These are phyloP conservation scores for Euphonia xanthogaster DNA, from an alignment of 2,797 vertebrate genomes.

Conservation along the genomic window DNA sequence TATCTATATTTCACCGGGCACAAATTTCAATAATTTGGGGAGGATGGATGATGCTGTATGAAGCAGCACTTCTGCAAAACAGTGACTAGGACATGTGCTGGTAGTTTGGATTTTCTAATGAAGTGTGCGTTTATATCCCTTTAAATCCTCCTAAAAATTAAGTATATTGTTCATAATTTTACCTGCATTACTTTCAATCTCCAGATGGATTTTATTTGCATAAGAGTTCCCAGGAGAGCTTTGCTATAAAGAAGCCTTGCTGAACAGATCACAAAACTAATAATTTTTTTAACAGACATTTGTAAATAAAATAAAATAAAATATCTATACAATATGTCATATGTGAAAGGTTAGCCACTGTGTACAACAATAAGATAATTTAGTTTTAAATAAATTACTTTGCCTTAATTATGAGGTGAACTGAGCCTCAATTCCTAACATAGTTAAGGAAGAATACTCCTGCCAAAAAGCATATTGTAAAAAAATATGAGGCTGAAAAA, in stretches of 20 bases:
- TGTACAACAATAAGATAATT: neutral
- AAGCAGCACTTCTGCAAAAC: neutral
- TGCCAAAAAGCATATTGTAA: neutral
- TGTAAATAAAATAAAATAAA: conserved; percentile 1
- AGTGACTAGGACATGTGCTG: neutral
- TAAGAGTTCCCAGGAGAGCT: conserved; percentile 3
- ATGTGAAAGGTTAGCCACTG: neutral
- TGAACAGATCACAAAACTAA: conserved; percentile 7
- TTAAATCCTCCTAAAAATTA: conserved; percentile 20
- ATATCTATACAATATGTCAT: neutral
- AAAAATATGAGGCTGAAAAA: neutral
- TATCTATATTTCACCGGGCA: neutral
- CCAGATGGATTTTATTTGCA: conserved; percentile 48
- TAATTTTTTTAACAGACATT: neutral
- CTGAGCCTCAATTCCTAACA: neutral
- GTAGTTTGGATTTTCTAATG: conserved; percentile 18
- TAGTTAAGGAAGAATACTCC: neutral
- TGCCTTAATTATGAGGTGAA: conserved; percentile 15
- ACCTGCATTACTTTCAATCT: conserved; percentile 22
- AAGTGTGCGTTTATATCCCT: conserved; percentile 25
- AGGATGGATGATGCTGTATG: neutral
- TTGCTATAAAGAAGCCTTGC: neutral
- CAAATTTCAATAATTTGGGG: neutral
- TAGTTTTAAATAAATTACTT: neutral
- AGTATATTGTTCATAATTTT: conserved; percentile 41